Evolutionary conservation across 1,140 invertebrate genomes (phyloP).

Genomic region (Bombus breviceps): DNA sequence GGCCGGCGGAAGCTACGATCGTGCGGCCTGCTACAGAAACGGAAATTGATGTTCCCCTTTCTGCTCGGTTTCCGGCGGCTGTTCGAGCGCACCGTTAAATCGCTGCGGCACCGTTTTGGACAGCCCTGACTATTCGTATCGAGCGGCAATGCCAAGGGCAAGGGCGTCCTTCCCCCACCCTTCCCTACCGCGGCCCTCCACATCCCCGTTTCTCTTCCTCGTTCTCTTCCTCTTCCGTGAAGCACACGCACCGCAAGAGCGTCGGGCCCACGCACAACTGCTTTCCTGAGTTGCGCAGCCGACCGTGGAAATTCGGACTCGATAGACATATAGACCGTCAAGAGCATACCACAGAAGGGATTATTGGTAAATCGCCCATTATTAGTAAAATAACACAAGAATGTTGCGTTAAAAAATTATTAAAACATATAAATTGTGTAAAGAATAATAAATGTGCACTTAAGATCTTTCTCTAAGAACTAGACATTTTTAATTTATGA

Average conservation of each 20-base stretch:
- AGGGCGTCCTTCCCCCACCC: conserved; percentile 78
- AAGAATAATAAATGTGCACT: no score
- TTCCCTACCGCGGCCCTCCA: conserved; percentile 64
- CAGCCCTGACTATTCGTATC: conserved; percentile 82
- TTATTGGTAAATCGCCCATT: no score
- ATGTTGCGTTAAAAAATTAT: no score
- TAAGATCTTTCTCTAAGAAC: no score
- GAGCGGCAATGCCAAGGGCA: conserved; percentile 84
- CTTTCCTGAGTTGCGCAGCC: neutral
- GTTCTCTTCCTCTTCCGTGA: conserved; percentile 70
- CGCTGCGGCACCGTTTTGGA: conserved; percentile 77
- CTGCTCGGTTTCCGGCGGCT: conserved; percentile 48
- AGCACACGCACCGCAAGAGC: conserved; percentile 30
- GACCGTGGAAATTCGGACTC: conserved; percentile 31
- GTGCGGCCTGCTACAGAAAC: conserved; percentile 7
- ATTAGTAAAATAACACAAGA: no score
- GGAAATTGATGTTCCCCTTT: conserved; percentile 55
- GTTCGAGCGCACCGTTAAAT: conserved; percentile 67
- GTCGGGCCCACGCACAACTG: conserved; percentile 14
- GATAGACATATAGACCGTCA: neutral
- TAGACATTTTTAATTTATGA: no score
- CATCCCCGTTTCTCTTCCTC: conserved; percentile 75
- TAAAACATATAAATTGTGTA: no score
- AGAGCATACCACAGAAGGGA: no score
- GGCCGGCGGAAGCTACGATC: conserved; percentile 4